Conservation (phyloP, 2,113 vertebrate species). For the Benitochromis conjunctus region DNA sequence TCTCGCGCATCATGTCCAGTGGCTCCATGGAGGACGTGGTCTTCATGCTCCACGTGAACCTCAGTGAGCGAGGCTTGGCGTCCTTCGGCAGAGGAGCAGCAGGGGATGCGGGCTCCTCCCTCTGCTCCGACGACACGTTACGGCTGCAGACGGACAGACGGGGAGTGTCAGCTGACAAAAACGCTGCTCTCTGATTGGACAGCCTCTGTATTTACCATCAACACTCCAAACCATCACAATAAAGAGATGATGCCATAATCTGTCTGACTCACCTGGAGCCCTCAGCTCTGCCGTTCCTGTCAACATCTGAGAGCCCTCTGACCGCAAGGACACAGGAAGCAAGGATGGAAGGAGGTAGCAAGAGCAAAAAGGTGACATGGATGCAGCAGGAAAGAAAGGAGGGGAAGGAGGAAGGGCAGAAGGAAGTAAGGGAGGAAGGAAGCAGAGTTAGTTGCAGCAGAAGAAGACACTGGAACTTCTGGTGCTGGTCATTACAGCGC, state of each 20-base stretch:
- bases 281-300: neutral
- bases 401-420: neutral
- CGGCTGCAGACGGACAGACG: neutral
- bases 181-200: neutral
- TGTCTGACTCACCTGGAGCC: constrained; percentile 4
- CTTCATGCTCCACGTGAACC: constrained; percentile 52
- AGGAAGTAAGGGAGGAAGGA: neutral
- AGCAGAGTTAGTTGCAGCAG: neutral
- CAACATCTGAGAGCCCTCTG: constrained; percentile 19
- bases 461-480: neutral
- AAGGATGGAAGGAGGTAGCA: neutral
- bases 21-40: constrained; percentile 47
- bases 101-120: constrained; percentile 8
- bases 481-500: neutral
- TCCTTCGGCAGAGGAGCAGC: constrained; percentile 9
- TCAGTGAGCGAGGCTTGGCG: constrained; percentile 20
- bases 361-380: neutral
- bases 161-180: neutral
- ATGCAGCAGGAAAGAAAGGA: neutral
- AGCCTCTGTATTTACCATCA: neutral
- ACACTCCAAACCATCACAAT: neutral
- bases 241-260: neutral
- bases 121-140: neutral
- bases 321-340: neutral
- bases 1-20: constrained; percentile 42